Conservation (phyloP, 2,797 vertebrate species). For the Sphenopsis melanotis region DNA sequence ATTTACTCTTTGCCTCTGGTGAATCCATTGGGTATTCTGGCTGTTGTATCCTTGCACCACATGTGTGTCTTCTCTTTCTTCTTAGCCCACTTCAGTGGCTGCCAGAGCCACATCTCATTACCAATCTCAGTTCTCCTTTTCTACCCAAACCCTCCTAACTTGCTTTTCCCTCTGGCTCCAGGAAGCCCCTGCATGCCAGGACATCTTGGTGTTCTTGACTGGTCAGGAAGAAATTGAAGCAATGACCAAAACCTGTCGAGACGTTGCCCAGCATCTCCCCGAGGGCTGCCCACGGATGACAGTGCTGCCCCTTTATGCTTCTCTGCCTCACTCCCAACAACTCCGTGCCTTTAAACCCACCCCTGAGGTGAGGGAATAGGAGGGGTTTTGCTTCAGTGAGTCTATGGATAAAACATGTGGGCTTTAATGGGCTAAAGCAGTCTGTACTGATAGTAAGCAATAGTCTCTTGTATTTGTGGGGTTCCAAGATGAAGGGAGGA, state of each 20-base stretch:
- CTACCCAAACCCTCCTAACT: not conserved
- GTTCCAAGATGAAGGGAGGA: not conserved
- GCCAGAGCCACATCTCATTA: not conserved
- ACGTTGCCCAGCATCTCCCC: conserved; percentile 90
- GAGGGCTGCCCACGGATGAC: conserved; percentile 83
- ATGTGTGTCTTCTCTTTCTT: not conserved
- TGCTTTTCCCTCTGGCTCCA: not conserved
- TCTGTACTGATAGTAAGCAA: not conserved
- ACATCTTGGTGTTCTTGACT: conserved; percentile 95
- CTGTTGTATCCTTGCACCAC: not conserved
- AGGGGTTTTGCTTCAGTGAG: not conserved
- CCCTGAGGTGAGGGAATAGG: conserved; percentile 79
- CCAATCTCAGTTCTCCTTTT: not conserved
- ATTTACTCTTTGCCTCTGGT: not conserved
- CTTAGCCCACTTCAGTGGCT: not conserved
- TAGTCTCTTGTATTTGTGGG: not conserved
- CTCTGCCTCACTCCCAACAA: conserved; percentile 89
- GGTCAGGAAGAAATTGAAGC: conserved; percentile 98
- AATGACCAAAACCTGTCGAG: conserved; percentile 90
- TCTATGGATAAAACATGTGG: not conserved
- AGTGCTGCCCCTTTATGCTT: conserved; percentile 91
- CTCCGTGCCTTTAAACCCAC: conserved; percentile 90
- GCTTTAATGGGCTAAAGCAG: not conserved
- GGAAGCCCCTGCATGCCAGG: conserved; percentile 88
- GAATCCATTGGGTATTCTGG: not conserved